These are phyloP conservation scores for Gambusia holbrooki DNA, from an alignment of 2,113 vertebrate species.

Conservation along the genomic window DNA sequence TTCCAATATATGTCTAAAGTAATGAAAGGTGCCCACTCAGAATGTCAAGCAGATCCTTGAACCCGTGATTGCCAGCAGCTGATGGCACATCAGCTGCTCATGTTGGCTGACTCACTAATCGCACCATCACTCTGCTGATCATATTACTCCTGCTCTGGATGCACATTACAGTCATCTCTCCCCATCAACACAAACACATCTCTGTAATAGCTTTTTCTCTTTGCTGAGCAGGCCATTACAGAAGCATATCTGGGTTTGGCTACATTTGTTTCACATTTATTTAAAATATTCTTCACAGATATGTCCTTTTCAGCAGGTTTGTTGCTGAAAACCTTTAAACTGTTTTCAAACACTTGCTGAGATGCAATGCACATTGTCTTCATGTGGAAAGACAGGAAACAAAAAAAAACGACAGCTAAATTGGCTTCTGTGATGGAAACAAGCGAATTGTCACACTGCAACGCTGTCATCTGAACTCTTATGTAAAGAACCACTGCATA, in stretches of 20 bases:
- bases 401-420: not conserved
- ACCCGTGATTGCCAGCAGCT: not conserved
- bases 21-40: not conserved
- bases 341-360: not conserved
- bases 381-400: not conserved
- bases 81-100: conserved; percentile 21
- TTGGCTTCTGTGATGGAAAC: not conserved
- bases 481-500: not conserved
- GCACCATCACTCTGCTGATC: not conserved
- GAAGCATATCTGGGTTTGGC: not conserved
- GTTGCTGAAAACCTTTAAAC: not conserved
- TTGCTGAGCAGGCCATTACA: conserved; percentile 13
- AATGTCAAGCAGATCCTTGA: not conserved
- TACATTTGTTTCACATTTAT: not conserved
- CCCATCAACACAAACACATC: conserved; percentile 8
- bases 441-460: not conserved
- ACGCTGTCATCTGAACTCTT: not conserved
- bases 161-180: conserved; percentile 8
- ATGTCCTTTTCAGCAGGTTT: not conserved
- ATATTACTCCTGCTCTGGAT: conserved; percentile 9
- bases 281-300: not conserved
- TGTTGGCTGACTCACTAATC: conserved; percentile 7
- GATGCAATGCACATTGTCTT: not conserved
- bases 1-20: not conserved
- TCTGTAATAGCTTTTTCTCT: conserved; percentile 13